Evolutionary conservation across 2,888 invertebrate species (phyloP).

Genomic region (Heliconius hortense): DNA sequence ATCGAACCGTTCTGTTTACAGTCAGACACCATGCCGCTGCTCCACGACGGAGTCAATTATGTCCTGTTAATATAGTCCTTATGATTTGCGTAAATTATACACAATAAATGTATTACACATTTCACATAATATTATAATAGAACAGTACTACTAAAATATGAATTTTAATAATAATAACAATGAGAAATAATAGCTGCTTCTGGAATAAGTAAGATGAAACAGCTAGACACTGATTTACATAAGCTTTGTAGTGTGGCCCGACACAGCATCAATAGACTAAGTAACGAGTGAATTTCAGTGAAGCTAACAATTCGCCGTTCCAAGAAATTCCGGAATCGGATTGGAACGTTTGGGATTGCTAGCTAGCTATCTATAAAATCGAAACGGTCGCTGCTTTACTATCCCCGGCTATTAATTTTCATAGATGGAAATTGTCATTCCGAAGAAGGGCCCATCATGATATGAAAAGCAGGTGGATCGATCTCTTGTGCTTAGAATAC

Average conservation of each 20-base stretch:
- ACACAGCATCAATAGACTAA: constrained; percentile 8
- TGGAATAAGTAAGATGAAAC: background rate
- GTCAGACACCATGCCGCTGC: too few species aligned
- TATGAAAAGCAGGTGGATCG: constrained; percentile 81
- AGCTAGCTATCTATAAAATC: constrained; percentile 75
- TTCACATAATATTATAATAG: too few species aligned
- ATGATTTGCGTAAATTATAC: too few species aligned
- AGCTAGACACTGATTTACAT: constrained; percentile 6
- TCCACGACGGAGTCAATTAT: too few species aligned
- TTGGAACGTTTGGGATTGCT: constrained; percentile 58
- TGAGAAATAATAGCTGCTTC: background rate
- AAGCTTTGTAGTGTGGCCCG: constrained; percentile 1
- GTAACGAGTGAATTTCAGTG: constrained; percentile 14
- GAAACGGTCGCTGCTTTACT: constrained; percentile 37
- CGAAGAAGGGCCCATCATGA: constrained; percentile 56
- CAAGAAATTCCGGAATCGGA: constrained; percentile 46
- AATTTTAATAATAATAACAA: background rate
- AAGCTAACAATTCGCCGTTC: constrained; percentile 33
- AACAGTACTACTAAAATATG: too few species aligned
- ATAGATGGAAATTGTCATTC: constrained; percentile 77
- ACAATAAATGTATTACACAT: too few species aligned
- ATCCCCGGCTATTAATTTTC: constrained; percentile 74
- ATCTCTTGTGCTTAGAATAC: constrained; percentile 71
- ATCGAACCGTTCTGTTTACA: too few species aligned
- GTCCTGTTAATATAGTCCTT: too few species aligned